Percentiles rank a stretch among this genome's conserved stretches.
phyloP scores from a whole-genome alignment of 2,888 invertebrate species.

The Amblyjoppa fuscipennis region DNA sequence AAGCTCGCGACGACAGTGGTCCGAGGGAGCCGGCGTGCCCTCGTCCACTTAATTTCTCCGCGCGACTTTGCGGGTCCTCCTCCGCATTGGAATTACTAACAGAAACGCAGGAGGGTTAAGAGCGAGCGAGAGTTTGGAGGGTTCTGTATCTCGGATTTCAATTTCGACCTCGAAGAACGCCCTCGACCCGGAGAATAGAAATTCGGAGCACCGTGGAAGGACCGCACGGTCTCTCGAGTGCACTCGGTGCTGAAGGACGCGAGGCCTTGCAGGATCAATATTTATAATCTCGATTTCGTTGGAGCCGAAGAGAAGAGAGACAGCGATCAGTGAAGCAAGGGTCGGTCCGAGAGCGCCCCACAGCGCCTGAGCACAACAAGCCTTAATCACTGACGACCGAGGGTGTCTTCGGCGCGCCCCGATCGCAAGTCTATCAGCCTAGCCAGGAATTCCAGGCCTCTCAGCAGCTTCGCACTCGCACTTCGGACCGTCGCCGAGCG shows the following conservation, averaged over 20 bases:
- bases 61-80: conserved; percentile 43
- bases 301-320: conserved; percentile 60
- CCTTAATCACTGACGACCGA: conserved; percentile 35
- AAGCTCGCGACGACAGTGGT: conserved; percentile 15
- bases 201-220: conserved; percentile 80
- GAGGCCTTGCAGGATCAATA: conserved; percentile 80
- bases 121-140: conserved; percentile 57
- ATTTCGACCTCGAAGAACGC: conserved; percentile 75
- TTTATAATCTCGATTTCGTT: conserved; percentile 83
- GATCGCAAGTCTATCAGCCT: background rate
- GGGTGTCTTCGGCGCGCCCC: background rate
- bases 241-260: conserved; percentile 82
- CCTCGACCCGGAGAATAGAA: conserved; percentile 78
- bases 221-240: conserved; percentile 76
- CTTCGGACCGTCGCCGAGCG: too few relatives aligned
- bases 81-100: conserved; percentile 60
- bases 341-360: conserved; percentile 67
- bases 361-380: conserved; percentile 72
- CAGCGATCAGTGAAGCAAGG: conserved; percentile 73
- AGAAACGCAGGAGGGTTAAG: conserved; percentile 46
- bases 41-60: conserved; percentile 67
- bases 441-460: too few relatives aligned
- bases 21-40: conserved; percentile 36
- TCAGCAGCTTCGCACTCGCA: too few relatives aligned
- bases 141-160: conserved; percentile 80